Conservation (phyloP, 2,797 vertebrate genomes). For the Acridotheres tristis region DNA sequence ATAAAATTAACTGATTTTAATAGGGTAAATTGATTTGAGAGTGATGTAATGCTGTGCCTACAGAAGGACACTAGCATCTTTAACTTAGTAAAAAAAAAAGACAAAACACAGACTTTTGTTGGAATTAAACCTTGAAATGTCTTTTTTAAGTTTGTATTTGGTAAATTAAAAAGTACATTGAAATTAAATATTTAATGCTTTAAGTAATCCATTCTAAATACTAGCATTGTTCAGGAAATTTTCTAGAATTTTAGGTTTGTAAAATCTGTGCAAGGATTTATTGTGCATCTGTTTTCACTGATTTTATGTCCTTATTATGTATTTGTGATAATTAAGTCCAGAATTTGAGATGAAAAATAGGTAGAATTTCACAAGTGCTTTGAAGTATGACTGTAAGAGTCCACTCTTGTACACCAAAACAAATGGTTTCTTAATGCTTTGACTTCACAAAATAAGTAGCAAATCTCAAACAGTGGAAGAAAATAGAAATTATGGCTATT, state of each 20-base stretch:
- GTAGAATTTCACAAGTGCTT: not conserved
- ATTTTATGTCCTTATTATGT: not conserved
- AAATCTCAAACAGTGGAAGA: not conserved
- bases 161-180: not conserved
- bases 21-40: not conserved
- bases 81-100: no score
- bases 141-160: not conserved
- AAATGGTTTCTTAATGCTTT: not conserved
- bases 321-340: not conserved
- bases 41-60: not conserved
- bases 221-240: not conserved
- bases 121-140: not conserved
- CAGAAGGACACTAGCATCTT: not conserved
- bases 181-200: not conserved
- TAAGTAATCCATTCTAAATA: not conserved
- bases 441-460: not conserved
- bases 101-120: not conserved
- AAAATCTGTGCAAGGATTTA: not conserved
- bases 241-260: not conserved
- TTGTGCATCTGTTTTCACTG: not conserved
- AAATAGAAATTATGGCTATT: not conserved
- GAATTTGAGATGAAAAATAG: not conserved
- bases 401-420: rapidly evolving
- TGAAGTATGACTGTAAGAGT: not conserved
- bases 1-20: not conserved